These are phyloP conservation scores for Pseudachorutes palmiensis DNA, from an alignment of 1,140 invertebrate genomes.

Conservation along the genomic window DNA sequence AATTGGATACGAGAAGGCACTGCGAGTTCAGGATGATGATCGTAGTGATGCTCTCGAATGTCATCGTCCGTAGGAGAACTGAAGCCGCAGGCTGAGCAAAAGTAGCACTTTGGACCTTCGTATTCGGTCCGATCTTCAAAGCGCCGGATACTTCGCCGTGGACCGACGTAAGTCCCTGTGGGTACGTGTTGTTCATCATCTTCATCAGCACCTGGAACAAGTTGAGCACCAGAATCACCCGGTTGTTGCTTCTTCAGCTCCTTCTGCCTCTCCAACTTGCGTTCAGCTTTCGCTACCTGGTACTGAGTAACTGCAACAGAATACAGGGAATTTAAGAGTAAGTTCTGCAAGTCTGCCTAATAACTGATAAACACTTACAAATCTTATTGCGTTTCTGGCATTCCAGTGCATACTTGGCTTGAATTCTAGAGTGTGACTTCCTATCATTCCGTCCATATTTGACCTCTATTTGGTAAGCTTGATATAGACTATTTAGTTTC, in stretches of 20 bases:
- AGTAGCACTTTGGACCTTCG: constrained; percentile 9
- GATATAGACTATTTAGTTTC: neutral
- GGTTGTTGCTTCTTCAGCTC: neutral
- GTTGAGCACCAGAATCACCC: neutral
- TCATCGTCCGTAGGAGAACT: neutral
- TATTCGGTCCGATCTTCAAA: neutral
- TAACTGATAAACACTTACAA: neutral
- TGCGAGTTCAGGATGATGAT: neutral
- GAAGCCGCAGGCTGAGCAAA: neutral
- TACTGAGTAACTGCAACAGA: neutral
- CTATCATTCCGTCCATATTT: constrained; percentile 7
- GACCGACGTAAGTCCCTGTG: neutral
- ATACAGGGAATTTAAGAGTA: neutral
- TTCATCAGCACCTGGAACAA: neutral
- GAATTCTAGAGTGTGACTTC: constrained; percentile 6
- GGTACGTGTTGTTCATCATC: neutral
- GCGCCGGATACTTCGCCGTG: neutral
- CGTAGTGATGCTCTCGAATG: neutral
- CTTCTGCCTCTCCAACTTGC: neutral
- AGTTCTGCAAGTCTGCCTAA: neutral
- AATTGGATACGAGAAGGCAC: neutral
- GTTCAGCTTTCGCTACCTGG: neutral
- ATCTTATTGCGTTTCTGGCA: neutral
- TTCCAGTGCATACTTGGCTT: neutral
- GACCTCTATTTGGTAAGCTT: constrained; percentile 6